These are phyloP conservation scores for Encarsia formosa DNA, from an alignment of 2,888 invertebrate genomes.

Conservation along the genomic window DNA sequence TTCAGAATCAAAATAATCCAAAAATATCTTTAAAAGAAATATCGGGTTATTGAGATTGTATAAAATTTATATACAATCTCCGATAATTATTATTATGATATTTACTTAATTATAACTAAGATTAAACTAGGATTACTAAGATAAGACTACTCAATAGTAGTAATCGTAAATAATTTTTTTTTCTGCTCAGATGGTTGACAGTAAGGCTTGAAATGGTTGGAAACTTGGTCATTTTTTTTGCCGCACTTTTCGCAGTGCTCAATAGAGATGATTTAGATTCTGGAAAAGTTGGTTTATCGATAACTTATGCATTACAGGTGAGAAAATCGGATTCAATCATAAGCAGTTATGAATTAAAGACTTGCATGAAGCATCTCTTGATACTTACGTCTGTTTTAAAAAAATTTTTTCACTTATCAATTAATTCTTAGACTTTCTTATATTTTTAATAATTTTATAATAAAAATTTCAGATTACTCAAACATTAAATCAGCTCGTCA, in stretches of 20 bases:
- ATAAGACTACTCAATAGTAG: not conserved
- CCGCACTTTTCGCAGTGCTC: slow-evolving; percentile 88
- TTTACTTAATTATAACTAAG: too few species aligned
- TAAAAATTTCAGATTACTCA: slow-evolving; percentile 73
- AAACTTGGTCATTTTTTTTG: slow-evolving; percentile 90
- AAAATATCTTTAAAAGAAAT: too few species aligned
- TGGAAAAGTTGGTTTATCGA: slow-evolving; percentile 82
- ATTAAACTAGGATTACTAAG: too few species aligned
- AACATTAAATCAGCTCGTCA: slow-evolving; percentile 92
- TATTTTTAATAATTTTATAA: not conserved
- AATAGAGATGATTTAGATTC: slow-evolving; percentile 66
- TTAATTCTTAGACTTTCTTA: too few species aligned
- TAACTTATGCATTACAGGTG: slow-evolving; percentile 83
- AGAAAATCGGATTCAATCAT: slow-evolving; percentile 26
- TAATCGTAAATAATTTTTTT: not conserved
- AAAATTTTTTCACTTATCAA: too few species aligned
- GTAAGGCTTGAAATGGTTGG: slow-evolving; percentile 94
- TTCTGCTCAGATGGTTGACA: slow-evolving; percentile 77
- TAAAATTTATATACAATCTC: too few species aligned
- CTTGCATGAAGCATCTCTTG: too few species aligned
- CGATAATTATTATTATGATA: too few species aligned
- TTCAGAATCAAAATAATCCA: too few species aligned
- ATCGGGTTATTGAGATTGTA: too few species aligned
- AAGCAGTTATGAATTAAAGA: not conserved
- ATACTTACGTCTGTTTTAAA: too few species aligned